phyloP scores from a whole-genome alignment of 2,113 vertebrate species.

The Panurus biarmicus region DNA sequence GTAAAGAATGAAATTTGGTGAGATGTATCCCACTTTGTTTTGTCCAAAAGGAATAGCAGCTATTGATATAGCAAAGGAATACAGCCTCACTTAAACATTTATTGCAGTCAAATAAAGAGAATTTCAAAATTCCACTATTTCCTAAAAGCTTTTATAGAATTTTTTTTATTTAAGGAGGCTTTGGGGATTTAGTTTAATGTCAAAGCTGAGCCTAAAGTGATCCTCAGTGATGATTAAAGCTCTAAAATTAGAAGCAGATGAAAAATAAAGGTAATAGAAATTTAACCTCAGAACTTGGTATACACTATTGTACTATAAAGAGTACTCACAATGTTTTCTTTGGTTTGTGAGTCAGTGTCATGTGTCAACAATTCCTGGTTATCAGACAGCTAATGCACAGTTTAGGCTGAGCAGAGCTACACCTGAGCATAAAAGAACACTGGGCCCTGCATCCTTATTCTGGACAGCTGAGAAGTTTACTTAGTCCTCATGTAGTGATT shows the following conservation, averaged over 20 bases:
- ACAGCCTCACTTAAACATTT: not conserved
- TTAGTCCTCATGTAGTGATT: not conserved
- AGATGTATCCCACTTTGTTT: not conserved
- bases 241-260: not conserved
- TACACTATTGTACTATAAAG: not conserved
- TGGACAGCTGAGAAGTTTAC: not conserved
- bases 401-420: not conserved
- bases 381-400: not conserved
- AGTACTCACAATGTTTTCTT: not conserved
- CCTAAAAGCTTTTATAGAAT: not conserved
- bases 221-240: not conserved
- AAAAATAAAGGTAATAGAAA: not conserved
- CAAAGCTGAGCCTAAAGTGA: not conserved
- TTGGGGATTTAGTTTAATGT: not conserved
- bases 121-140: not conserved
- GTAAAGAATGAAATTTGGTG: not conserved
- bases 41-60: not conserved
- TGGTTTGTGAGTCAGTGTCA: not conserved
- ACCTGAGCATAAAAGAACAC: not conserved
- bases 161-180: not conserved
- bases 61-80: not conserved
- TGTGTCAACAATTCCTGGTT: not conserved
- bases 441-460: not conserved
- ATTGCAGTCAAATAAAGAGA: not conserved
- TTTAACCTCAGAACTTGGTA: not conserved